Conservation (phyloP, 2,113 vertebrate genomes). For the Limnothrissa miodon region DNA sequence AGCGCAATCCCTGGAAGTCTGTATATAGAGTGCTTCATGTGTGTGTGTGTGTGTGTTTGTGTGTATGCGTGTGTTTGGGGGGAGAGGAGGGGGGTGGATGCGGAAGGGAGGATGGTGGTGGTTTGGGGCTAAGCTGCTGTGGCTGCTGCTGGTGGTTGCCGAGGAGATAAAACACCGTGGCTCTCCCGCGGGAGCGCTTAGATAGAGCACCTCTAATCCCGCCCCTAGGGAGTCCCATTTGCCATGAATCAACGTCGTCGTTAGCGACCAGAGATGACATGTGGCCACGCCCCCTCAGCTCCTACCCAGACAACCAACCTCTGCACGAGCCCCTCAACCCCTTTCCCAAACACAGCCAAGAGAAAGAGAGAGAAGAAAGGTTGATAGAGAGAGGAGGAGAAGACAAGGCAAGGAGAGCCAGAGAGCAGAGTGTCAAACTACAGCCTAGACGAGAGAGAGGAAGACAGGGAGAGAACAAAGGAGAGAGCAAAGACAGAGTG, state of each 20-base stretch:
- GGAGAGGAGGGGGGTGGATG: too few species aligned
- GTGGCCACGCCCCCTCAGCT: conserved; percentile 73
- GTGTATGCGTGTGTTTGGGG: neutral
- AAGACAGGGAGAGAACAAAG: conserved; percentile 32
- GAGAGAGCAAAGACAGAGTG: too few species aligned
- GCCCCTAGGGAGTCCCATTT: conserved; percentile 68
- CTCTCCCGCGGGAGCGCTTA: conserved; percentile 67
- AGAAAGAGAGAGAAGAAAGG: conserved; percentile 43
- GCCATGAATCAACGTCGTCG: conserved; percentile 68
- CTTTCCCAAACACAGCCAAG: conserved; percentile 42
- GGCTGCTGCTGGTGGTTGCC: conserved; percentile 31
- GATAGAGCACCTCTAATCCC: conserved; percentile 71
- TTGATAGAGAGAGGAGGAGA: neutral
- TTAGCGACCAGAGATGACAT: conserved; percentile 65
- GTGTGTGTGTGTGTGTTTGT: neutral
- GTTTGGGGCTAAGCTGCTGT: neutral
- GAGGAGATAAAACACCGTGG: conserved; percentile 66
- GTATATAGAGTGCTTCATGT: neutral
- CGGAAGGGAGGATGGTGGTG: too few species aligned
- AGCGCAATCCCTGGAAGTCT: neutral
- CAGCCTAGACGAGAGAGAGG: neutral
- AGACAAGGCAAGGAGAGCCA: neutral
- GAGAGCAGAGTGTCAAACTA: neutral
- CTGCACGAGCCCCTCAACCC: conserved; percentile 63
- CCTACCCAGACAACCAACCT: conserved; percentile 70